Evolutionary conservation across 2,113 vertebrate species (phyloP).

Genomic region (Peromyscus californicus): DNA sequence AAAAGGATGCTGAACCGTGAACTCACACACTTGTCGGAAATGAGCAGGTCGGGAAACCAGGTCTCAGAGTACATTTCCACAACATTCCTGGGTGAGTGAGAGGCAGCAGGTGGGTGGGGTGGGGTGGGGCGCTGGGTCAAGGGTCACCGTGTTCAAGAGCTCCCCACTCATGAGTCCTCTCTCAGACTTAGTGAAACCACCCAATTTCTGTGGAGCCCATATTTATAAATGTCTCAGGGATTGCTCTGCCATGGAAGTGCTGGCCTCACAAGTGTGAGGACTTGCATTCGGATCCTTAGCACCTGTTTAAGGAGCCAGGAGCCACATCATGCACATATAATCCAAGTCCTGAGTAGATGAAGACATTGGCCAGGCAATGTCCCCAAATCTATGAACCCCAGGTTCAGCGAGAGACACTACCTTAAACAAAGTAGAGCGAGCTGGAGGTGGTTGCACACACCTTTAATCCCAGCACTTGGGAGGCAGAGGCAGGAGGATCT

Average conservation of each 20-base stretch:
- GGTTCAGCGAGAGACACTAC: not conserved
- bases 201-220: not conserved
- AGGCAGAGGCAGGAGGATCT: not conserved
- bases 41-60: constrained; percentile 97
- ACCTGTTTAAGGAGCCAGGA: not conserved
- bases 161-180: not conserved
- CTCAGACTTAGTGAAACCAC: not conserved
- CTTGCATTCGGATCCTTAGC: not conserved
- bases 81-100: constrained; percentile 92
- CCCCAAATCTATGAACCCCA: too few species aligned
- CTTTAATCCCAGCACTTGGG: not conserved
- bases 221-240: not conserved
- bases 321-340: not conserved
- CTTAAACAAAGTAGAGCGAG: not conserved
- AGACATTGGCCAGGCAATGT: not conserved
- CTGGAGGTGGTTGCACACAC: not conserved
- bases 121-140: not conserved
- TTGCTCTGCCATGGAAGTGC: too few species aligned
- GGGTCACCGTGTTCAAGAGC: not conserved
- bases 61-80: constrained; percentile 98
- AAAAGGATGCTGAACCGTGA: constrained; percentile 98
- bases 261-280: not conserved
- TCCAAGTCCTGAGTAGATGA: not conserved
- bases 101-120: not conserved
- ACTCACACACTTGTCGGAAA: constrained; percentile 96